Conservation (phyloP, 2,113 vertebrate species). For the Myrmecobius fasciatus region DNA sequence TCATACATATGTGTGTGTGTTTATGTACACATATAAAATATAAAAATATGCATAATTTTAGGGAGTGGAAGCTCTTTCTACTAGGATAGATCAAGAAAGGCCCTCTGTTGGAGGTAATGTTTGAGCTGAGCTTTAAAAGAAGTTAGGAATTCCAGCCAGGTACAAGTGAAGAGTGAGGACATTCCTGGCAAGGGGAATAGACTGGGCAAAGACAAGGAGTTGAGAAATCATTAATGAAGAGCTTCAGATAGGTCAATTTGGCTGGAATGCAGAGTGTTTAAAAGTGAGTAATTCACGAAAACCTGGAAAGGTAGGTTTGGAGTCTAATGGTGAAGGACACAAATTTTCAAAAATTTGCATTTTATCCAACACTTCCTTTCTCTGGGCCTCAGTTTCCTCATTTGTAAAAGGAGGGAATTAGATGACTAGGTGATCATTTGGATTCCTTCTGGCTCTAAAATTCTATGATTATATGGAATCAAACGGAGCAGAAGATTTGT, state of each 20-base stretch:
- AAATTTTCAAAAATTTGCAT: background rate
- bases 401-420: background rate
- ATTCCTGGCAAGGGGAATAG: background rate
- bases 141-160: background rate
- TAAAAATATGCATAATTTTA: background rate
- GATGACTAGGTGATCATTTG: background rate
- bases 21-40: too few species aligned
- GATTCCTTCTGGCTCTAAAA: too few species aligned
- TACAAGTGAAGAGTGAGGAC: background rate
- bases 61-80: too few species aligned
- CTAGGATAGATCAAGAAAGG: too few species aligned
- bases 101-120: background rate
- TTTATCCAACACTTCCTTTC: background rate
- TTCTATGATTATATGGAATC: too few species aligned
- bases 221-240: background rate
- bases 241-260: background rate
- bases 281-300: too few species aligned
- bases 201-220: background rate
- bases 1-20: too few species aligned
- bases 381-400: too few species aligned
- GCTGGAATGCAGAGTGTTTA: background rate
- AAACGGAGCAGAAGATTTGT: background rate
- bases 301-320: background rate
- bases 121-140: background rate
- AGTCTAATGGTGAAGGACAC: background rate